Evolutionary conservation across 2,888 invertebrate species (phyloP), one percentile per base, ranked within the genome.

Genomic region (Chymomyza fuscimana): DNA sequence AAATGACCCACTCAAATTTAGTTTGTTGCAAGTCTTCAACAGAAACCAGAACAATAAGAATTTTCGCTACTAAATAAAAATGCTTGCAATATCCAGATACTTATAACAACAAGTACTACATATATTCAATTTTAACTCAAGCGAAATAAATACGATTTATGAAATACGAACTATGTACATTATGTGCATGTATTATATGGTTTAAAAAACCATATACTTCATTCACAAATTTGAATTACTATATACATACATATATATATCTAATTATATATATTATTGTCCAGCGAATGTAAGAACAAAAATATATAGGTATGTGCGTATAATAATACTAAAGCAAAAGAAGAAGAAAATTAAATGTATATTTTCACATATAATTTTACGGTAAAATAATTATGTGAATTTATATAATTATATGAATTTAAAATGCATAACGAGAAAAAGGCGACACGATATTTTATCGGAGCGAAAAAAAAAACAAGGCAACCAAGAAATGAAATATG

Each of bases 341-440:
- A 16, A 16, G 19, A 16, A 62, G 69, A 67, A 70, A 79, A 76
- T 77, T 86, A 82, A 86, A 63, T 86, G 82, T 86, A 86, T 86
- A 83, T 83, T 83, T 83, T 83, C 87, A 87, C 83, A 83, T 85
- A 85, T 83, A 82, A 83, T 82, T 80, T 83, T 85, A 83, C 78
- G 87, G 87, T 83, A 80, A 70, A 79, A 81, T 79, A 83, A 81
- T 75, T 74, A 83, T 72, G 75, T 75, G 76, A 75, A 58, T 25
- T 58, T 58, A 58, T 73, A 81, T 79, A 83, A 81, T 77, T 74
- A 83, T 72, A 76, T 75, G 76, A 75, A 58, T 25, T 58, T 58
- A 58, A 67, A 40, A 40, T 6, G 40, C 40, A 40, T 67, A 68
- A 65, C 69, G 74, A 71, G 74, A 63, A 69, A 72, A 64, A 36